A percentile compares a stretch with the other conserved stretches of the same genome.
These are phyloP conservation scores for Mycalesis mineus DNA, from an alignment of 2,888 invertebrate species.

Conservation along the genomic window DNA sequence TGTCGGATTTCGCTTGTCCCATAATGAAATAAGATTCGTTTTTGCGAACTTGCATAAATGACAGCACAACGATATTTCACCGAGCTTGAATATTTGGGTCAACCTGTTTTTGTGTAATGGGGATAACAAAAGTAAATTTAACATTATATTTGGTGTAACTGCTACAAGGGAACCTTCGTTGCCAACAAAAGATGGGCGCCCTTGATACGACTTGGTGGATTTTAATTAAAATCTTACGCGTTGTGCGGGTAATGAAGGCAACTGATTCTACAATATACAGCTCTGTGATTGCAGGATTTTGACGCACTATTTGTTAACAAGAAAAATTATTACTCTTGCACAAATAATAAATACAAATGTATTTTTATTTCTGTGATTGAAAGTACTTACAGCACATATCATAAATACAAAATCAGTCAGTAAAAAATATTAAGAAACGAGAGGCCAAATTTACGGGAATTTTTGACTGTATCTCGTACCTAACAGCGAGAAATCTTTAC, in stretches of 20 bases:
- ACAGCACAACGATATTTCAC: slow-evolving; percentile 70
- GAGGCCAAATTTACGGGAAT: slow-evolving; percentile 29
- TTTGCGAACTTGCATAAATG: slow-evolving; percentile 74
- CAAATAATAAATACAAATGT: not conserved
- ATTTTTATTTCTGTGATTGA: not conserved
- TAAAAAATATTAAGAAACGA: not conserved
- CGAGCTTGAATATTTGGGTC: slow-evolving; percentile 72
- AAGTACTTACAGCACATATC: too few relatives aligned
- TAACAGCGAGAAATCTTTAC: slow-evolving; percentile 54
- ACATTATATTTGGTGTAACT: slow-evolving; percentile 71
- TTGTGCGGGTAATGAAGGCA: slow-evolving; percentile 56
- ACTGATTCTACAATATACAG: slow-evolving; percentile 54
- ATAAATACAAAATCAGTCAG: not conserved
- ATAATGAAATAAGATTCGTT: slow-evolving; percentile 62
- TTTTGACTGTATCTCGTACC: slow-evolving; percentile 44
- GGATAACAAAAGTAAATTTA: slow-evolving; percentile 73
- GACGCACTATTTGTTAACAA: slow-evolving; percentile 45
- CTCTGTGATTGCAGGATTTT: slow-evolving; percentile 44
- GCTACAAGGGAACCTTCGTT: slow-evolving; percentile 62
- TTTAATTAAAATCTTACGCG: slow-evolving; percentile 75
- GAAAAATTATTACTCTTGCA: not conserved
- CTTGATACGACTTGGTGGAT: slow-evolving; percentile 64
- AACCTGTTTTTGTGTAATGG: slow-evolving; percentile 75
- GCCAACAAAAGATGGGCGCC: slow-evolving; percentile 64
- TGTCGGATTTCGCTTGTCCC: slow-evolving; percentile 52